These are phyloP conservation scores for Nannoperca australis DNA, from an alignment of 2,797 vertebrate species.

Conservation along the genomic window DNA sequence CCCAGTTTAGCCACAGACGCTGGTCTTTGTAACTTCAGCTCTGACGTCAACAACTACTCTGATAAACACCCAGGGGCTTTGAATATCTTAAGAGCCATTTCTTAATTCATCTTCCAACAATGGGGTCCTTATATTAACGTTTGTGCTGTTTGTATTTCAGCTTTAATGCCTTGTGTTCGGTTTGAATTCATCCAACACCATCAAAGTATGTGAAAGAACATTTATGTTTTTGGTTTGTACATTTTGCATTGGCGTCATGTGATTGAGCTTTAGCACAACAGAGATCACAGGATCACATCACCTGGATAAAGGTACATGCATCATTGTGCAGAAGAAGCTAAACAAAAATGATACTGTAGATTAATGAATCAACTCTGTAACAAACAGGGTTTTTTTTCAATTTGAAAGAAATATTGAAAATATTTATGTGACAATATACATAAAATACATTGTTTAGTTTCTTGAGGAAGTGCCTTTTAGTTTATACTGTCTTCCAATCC, in stretches of 20 bases:
- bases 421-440: not conserved
- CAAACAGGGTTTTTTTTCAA: not conserved
- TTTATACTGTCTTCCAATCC: not conserved
- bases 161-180: constrained; percentile 36
- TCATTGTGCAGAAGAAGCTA: constrained; percentile 55
- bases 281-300: constrained; percentile 38
- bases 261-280: constrained; percentile 39
- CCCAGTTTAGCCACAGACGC: constrained; percentile 65
- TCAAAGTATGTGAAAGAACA: constrained; percentile 43
- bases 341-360: constrained; percentile 56
- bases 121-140: constrained; percentile 28
- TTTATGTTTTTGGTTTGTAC: constrained; percentile 34
- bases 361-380: constrained; percentile 4
- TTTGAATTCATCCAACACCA: not conserved
- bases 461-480: not conserved
- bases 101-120: constrained; percentile 28
- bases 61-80: constrained; percentile 59
- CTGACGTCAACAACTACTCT: constrained; percentile 63
- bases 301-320: constrained; percentile 49
- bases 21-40: constrained; percentile 52
- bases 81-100: constrained; percentile 57
- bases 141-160: constrained; percentile 33
- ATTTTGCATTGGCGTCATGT: constrained; percentile 58
- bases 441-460: not conserved
- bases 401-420: no score